A percentile compares a stretch with the other conserved stretches of the same genome.
Evolutionary conservation across 2,797 vertebrate genomes (phyloP).

Genomic region (Lutjanus campechanus): DNA sequence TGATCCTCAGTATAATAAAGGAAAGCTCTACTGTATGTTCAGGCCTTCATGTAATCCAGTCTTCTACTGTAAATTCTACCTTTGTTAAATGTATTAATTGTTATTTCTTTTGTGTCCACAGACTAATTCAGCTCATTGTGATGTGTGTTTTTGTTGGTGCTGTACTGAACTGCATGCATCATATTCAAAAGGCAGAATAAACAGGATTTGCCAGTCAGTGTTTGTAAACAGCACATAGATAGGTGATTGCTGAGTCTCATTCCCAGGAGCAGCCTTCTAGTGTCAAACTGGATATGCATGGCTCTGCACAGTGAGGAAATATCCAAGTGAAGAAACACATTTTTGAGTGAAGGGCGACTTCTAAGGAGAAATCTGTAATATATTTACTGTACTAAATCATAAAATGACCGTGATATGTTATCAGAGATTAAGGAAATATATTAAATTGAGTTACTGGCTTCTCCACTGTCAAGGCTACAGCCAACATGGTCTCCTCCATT

Average conservation of each 20-base stretch:
- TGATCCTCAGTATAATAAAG: conserved; percentile 5
- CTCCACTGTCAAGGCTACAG: too few relatives aligned
- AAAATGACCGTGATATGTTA: too few relatives aligned
- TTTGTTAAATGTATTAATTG: neutral
- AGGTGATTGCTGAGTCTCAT: too few relatives aligned
- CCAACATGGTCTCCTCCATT: too few relatives aligned
- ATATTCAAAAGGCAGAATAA: too few relatives aligned
- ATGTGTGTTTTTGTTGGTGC: neutral
- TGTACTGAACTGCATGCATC: neutral
- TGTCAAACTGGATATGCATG: too few relatives aligned
- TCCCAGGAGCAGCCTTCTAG: too few relatives aligned
- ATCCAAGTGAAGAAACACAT: neutral
- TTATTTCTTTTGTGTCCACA: neutral
- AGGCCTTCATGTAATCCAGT: neutral
- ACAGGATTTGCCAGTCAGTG: too few relatives aligned
- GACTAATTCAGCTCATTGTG: neutral
- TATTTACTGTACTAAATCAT: too few relatives aligned
- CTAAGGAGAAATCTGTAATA: too few relatives aligned
- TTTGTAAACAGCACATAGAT: neutral
- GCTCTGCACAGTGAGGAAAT: neutral
- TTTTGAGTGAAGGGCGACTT: neutral
- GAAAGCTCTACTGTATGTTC: neutral
- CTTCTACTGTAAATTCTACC: neutral
- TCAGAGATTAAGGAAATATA: too few relatives aligned
- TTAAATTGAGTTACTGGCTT: too few relatives aligned